Conservation (phyloP, 2,888 invertebrate species). For the Phortica okadai region DNA sequence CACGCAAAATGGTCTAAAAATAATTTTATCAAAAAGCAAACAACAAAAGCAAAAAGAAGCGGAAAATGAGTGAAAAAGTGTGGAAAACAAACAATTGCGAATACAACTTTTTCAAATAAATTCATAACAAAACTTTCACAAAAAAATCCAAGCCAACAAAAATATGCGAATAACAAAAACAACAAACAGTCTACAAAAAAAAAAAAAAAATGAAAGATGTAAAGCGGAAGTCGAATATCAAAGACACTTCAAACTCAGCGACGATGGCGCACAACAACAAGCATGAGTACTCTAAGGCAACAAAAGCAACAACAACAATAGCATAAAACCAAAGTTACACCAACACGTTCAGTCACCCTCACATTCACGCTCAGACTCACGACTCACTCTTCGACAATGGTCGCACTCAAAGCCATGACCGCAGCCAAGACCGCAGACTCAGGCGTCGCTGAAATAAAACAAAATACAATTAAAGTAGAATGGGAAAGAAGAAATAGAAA, state of each 20-base stretch:
- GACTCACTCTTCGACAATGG: too few species aligned
- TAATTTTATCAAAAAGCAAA: background rate
- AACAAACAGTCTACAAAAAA: background rate
- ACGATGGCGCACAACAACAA: background rate
- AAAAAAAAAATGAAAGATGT: background rate
- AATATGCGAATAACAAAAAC: background rate
- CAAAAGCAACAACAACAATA: background rate
- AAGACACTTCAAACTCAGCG: background rate
- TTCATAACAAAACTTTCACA: slow-evolving; percentile 21
- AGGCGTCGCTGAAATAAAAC: too few species aligned
- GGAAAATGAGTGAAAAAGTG: background rate
- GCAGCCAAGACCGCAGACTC: background rate
- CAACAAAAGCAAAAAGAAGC: background rate
- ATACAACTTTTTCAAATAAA: slow-evolving; percentile 32
- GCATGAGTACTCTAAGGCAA: background rate
- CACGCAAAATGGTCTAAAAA: background rate
- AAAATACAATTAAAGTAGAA: too few species aligned
- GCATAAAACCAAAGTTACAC: background rate
- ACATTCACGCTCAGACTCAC: background rate
- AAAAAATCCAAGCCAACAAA: background rate
- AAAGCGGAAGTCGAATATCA: background rate
- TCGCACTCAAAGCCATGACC: background rate
- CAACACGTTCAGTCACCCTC: slow-evolving; percentile 8
- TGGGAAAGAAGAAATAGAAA: background rate
- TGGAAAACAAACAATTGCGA: background rate